Base-by-base conservation (phyloP, 2,113 vertebrate genomes). In the Miniopterus natalensis region DNA sequence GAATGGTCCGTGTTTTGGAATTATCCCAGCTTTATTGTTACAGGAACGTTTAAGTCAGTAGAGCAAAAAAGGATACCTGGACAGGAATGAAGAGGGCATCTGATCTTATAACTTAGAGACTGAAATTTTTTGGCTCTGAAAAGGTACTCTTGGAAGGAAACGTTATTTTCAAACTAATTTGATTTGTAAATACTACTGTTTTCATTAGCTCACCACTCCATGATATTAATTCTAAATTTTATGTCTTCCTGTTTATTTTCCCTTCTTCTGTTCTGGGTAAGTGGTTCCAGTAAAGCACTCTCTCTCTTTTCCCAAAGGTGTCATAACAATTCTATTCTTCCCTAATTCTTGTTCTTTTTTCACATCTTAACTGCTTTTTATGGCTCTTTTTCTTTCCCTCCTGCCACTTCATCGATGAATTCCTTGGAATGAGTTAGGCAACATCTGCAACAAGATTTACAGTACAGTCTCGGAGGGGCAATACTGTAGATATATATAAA, bases 351-450 rank as follows among this genome's bases (percentile, higher is more conserved):
- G 59, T 73, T 90, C 5, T 13, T 81, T 65, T 86, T 75, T 27
- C 31, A 49, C 20, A 25, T 79, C 63, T 57, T 95, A 92, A 79
- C 81, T 94, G 81, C 21, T 57, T 95, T 84, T 96, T 55, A 74
- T 84, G 59, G 12, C 11, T 87, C 1, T 29, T 95, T 84, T 87
- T 95, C 70, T 75, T 88, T 90, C n/a, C 42, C 3, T 94, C 42
- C n/a, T 90, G 57, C 51, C 45, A 65, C 45, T 88, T 94, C 12
- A 79, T 51, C 55, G 85, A 79, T 29, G 86, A 13, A 11, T 84
- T 84, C 53, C 57, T 75, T 88, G 68, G 29, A 96, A 92, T 87
- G 29, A 92, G 25, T 80, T 74, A 90, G 23, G 8, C 36, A 49
- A 53, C 9, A 85, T 65, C 17, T 4, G 84, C 84, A 90, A 92